Evolutionary conservation across 2,888 invertebrate species (phyloP).

Genomic region (Caenorhabditis sp.): DNA sequence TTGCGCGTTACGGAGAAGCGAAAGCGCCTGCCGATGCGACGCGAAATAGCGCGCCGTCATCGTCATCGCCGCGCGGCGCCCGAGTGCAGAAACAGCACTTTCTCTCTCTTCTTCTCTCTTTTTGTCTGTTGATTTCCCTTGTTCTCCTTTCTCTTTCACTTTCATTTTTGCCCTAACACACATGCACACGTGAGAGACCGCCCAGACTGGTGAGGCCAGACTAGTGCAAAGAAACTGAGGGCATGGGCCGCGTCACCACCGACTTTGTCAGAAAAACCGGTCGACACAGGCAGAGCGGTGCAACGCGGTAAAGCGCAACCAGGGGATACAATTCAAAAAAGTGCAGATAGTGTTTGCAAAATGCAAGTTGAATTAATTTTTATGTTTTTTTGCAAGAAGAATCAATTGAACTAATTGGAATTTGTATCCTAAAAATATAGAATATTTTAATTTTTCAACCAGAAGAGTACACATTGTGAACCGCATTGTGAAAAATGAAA

Average conservation of each 20-base stretch:
- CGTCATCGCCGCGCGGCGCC: slow-evolving; percentile 36
- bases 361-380: too few species aligned
- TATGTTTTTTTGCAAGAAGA: too few species aligned
- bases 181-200: slow-evolving; percentile 35
- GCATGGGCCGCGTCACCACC: slow-evolving; percentile 37
- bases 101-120: slow-evolving; percentile 9
- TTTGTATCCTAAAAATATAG: too few species aligned
- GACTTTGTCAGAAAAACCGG: slow-evolving; percentile 27
- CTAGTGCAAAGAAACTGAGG: slow-evolving; percentile 40
- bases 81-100: slow-evolving; percentile 46
- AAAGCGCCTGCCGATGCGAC: slow-evolving; percentile 49
- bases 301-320: slow-evolving; percentile 20
- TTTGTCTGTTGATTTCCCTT: too few species aligned
- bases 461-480: too few species aligned
- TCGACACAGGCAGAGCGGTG: slow-evolving; percentile 5
- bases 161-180: slow-evolving; percentile 45
- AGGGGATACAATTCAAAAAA: slow-evolving; percentile 25
- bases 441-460: too few species aligned
- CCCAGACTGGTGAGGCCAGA: slow-evolving; percentile 48
- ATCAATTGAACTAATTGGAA: too few species aligned
- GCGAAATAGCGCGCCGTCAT: slow-evolving; percentile 43
- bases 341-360: neutral
- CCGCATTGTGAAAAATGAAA: slow-evolving; percentile 40
- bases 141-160: slow-evolving; percentile 27
- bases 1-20: slow-evolving; percentile 32